Evolutionary conservation across 2,797 vertebrate genomes (phyloP).

Genomic region (Semaprochilodus insignis): DNA sequence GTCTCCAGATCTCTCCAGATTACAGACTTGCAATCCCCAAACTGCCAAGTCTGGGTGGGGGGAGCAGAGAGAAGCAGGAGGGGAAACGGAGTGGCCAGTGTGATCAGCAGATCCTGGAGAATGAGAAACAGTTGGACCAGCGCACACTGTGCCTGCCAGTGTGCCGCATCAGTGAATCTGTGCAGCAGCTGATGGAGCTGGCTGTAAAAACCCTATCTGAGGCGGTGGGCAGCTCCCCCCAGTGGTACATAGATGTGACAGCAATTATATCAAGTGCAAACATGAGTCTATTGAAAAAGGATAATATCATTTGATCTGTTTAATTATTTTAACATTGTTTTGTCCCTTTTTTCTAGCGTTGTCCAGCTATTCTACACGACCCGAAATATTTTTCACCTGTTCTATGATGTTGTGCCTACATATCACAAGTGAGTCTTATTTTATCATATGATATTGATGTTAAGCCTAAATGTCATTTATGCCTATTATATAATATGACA

Average conservation of each 20-base stretch:
- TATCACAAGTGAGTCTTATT: constrained; percentile 90
- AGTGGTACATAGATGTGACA: constrained; percentile 80
- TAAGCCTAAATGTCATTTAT: neutral
- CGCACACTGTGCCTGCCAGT: constrained; percentile 85
- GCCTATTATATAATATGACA: neutral
- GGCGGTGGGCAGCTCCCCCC: constrained; percentile 87
- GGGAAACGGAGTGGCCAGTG: constrained; percentile 14
- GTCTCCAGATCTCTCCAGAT: constrained; percentile 84
- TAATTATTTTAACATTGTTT: neutral
- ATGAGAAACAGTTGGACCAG: constrained; percentile 77
- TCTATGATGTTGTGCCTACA: constrained; percentile 95
- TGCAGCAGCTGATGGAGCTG: constrained; percentile 91
- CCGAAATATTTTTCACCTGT: constrained; percentile 95
- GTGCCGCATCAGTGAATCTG: constrained; percentile 91
- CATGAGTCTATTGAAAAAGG: neutral
- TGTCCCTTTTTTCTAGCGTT: constrained; percentile 74
- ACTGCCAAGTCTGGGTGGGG: constrained; percentile 74
- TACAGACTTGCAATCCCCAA: constrained; percentile 80
- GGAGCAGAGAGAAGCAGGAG: constrained; percentile 68
- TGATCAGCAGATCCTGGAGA: constrained; percentile 72
- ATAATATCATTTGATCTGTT: too few species aligned
- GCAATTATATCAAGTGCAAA: neutral
- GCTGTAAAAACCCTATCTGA: constrained; percentile 89
- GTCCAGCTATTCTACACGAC: constrained; percentile 94
- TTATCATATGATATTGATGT: neutral